phyloP scores from a whole-genome alignment of 2,888 invertebrate genomes.

The Tenthredo mesomela region DNA sequence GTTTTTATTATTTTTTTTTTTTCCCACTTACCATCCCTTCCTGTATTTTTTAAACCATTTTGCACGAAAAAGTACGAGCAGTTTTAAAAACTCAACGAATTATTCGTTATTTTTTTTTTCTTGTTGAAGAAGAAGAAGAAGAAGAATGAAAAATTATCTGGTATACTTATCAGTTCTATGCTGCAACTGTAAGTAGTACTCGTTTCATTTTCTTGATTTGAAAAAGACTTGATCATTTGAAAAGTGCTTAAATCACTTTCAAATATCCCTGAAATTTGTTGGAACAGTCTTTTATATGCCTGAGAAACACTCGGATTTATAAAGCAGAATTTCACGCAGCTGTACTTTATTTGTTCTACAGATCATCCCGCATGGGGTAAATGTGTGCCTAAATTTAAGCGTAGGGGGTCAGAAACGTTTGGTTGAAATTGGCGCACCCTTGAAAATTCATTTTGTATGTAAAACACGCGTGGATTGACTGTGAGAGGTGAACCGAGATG shows the following conservation, averaged over 20 bases:
- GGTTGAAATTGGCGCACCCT: not conserved
- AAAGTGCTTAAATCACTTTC: not conserved
- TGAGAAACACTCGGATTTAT: not conserved
- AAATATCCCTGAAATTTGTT: not conserved
- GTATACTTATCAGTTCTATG: too few species aligned
- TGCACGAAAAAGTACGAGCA: not conserved
- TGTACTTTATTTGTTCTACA: not conserved
- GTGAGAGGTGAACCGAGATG: not conserved
- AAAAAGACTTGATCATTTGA: not conserved
- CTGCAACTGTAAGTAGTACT: not conserved
- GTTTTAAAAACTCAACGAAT: not conserved
- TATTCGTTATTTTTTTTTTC: not conserved
- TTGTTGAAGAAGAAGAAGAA: too few species aligned
- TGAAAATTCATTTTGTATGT: constrained; percentile 30
- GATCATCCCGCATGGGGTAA: not conserved
- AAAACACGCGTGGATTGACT: constrained; percentile 8
- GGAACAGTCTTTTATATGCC: too few species aligned
- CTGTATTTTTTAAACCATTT: not conserved
- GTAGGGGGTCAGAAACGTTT: not conserved
- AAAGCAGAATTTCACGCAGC: not conserved
- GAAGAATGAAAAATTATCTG: too few species aligned
- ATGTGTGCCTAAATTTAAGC: not conserved
- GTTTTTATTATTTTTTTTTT: not conserved
- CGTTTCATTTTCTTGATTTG: not conserved
- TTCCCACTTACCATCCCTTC: not conserved